These are phyloP conservation scores for Drosophila murphyi DNA, from an alignment of 1,140 invertebrate species.

Conservation along the genomic window DNA sequence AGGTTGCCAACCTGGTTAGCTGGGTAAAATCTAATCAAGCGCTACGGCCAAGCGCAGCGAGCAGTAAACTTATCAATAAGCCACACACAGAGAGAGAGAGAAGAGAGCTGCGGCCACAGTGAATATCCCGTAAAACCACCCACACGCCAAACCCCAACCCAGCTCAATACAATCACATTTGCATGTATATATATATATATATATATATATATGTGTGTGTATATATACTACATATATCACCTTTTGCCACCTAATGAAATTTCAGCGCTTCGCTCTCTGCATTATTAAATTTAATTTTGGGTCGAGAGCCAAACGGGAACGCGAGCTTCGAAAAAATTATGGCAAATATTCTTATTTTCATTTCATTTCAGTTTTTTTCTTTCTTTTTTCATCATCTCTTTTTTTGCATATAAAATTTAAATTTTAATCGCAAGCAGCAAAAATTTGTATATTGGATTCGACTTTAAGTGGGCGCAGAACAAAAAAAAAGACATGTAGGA, in stretches of 20 bases:
- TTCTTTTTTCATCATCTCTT: constrained; percentile 3
- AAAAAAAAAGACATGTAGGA: neutral
- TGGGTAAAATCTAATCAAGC: constrained; percentile 81
- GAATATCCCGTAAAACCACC: neutral
- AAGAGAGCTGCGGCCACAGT: neutral
- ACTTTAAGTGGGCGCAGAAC: constrained; percentile 7
- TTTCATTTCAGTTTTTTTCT: constrained; percentile 23
- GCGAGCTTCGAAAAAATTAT: constrained; percentile 59
- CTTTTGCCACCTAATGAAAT: constrained; percentile 51
- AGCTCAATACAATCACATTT: constrained; percentile 23
- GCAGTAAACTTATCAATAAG: constrained; percentile 61
- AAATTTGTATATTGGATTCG: constrained; percentile 47
- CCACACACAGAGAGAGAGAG: constrained; percentile 33
- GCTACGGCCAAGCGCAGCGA: constrained; percentile 60
- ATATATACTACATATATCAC: constrained; percentile 33
- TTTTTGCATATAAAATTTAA: constrained; percentile 67
- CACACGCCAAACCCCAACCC: neutral
- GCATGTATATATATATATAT: constrained; percentile 15
- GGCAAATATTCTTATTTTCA: constrained; percentile 58
- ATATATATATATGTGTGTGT: neutral
- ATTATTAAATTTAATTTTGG: constrained; percentile 79
- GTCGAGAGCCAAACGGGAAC: constrained; percentile 20
- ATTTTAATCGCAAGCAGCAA: constrained; percentile 65
- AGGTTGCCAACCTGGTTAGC: constrained; percentile 10
- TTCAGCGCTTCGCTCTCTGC: constrained; percentile 53